Evolutionary conservation across 2,113 vertebrate genomes (phyloP).

Genomic region (human): GRCh38 chr22:38032501-38033000

Average conservation of each 20-base stretch:
- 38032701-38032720: accelerated
- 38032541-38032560: neutral
- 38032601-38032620: accelerated
- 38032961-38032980: no score
- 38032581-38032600: neutral
- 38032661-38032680: accelerated
- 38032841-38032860: neutral
- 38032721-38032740: accelerated
- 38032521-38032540: neutral
- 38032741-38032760: neutral
- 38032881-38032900: neutral
- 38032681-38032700: accelerated
- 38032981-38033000: neutral
- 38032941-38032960: neutral
- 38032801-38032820: accelerated
- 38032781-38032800: accelerated
- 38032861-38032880: accelerated
- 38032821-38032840: accelerated
- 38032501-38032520: neutral
- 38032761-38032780: neutral
- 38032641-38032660: neutral
- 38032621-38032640: accelerated
- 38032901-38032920: neutral
- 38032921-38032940: neutral
- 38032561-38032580: neutral